phyloP scores from a whole-genome alignment of 1,140 invertebrate species.

The Babylonia areolata region DNA sequence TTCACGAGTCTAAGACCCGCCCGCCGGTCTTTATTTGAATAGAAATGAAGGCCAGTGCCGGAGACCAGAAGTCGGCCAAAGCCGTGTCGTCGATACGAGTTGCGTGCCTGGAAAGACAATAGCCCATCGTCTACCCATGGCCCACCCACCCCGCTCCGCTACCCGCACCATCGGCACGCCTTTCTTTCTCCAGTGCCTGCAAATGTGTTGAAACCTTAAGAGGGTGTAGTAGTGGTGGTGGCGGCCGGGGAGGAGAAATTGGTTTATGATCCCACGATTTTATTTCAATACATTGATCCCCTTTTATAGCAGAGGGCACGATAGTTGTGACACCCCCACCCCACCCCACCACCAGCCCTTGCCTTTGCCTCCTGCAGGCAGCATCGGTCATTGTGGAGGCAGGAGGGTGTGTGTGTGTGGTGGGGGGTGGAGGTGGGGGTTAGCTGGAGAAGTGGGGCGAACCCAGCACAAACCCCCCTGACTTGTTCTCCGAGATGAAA shows the following conservation, averaged over 20 bases:
- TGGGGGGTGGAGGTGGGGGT: too few relatives aligned
- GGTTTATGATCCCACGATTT: not conserved
- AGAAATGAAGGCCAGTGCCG: not conserved
- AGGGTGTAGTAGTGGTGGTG: too few relatives aligned
- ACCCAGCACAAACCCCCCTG: not conserved
- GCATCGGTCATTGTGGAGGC: not conserved
- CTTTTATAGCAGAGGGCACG: not conserved
- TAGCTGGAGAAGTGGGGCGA: not conserved
- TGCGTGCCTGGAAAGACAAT: not conserved
- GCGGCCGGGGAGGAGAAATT: not conserved
- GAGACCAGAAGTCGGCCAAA: not conserved
- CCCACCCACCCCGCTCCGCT: too few relatives aligned
- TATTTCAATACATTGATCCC: not conserved
- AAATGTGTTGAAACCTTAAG: not conserved
- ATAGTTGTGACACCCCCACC: not conserved
- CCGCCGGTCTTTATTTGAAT: not conserved
- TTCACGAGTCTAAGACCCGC: too few relatives aligned
- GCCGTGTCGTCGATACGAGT: not conserved
- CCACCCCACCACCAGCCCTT: too few relatives aligned
- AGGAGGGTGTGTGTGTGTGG: not conserved
- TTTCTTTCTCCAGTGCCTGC: not conserved
- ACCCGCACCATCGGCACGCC: not conserved
- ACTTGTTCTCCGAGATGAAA: not conserved
- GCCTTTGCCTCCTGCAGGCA: not conserved
- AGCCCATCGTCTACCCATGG: not conserved